Conservation (phyloP, 2,888 invertebrate species). For the Phragmatobia fuliginosa region DNA sequence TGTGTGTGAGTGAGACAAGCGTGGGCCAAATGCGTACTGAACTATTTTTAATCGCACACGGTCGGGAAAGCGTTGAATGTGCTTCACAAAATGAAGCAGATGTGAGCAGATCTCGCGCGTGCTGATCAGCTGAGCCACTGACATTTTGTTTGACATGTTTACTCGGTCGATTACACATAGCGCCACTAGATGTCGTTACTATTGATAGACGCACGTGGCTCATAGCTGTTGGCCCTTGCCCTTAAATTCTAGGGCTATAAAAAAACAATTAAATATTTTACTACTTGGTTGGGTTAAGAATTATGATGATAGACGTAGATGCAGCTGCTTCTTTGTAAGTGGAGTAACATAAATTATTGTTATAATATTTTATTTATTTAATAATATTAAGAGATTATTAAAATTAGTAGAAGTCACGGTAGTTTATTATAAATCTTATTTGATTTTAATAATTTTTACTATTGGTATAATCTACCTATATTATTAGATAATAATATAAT, state of each 20-base stretch:
- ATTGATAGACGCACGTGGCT: slow-evolving; percentile 51
- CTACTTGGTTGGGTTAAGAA: neutral
- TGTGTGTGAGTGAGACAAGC: slow-evolving; percentile 69
- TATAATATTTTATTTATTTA: neutral
- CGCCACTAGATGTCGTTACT: slow-evolving; percentile 77
- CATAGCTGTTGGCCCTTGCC: slow-evolving; percentile 47
- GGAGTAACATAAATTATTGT: neutral
- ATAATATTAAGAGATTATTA: neutral
- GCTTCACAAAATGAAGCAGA: slow-evolving; percentile 60
- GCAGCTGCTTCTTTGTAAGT: neutral
- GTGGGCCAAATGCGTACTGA: slow-evolving; percentile 82
- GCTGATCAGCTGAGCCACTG: slow-evolving; percentile 84
- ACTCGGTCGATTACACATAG: slow-evolving; percentile 65
- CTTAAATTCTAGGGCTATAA: slow-evolving; percentile 28
- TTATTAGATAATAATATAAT: too few relatives aligned
- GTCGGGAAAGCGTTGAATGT: slow-evolving; percentile 70
- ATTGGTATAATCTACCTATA: neutral
- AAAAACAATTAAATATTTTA: neutral
- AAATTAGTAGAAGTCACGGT: neutral
- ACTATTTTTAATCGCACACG: slow-evolving; percentile 81
- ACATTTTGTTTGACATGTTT: slow-evolving; percentile 83
- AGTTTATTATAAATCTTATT: neutral
- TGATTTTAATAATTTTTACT: neutral
- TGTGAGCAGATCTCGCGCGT: slow-evolving; percentile 64
- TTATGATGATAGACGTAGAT: neutral